These are phyloP conservation scores for Congeria kusceri DNA, from an alignment of 2,888 invertebrate species.

Conservation along the genomic window DNA sequence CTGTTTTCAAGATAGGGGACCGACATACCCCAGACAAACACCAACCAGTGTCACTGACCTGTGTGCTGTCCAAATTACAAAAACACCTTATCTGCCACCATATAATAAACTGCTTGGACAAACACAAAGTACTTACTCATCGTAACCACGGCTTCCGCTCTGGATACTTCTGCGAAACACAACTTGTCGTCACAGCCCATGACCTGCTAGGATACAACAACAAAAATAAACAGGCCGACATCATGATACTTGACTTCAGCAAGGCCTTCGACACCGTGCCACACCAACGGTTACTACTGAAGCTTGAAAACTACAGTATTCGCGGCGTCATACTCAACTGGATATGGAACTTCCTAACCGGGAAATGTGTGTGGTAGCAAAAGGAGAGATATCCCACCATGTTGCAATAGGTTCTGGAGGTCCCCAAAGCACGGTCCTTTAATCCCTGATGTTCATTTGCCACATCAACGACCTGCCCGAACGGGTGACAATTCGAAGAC, in stretches of 20 bases:
- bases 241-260: constrained; percentile 17
- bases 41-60: constrained; percentile 17
- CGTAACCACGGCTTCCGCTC: constrained; percentile 27
- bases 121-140: constrained; percentile 16
- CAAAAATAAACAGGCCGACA: constrained; percentile 3
- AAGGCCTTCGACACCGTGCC: constrained; percentile 13
- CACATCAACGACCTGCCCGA: constrained; percentile 10
- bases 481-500: neutral
- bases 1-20: constrained; percentile 19
- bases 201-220: constrained; percentile 17
- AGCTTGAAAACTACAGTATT: constrained; percentile 9
- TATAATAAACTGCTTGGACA: constrained; percentile 5
- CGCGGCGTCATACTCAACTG: neutral
- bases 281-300: constrained; percentile 14
- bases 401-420: constrained; percentile 10
- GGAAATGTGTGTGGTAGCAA: constrained; percentile 16
- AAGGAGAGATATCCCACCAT: constrained; percentile 9
- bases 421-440: constrained; percentile 13
- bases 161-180: constrained; percentile 30
- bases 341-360: constrained; percentile 5
- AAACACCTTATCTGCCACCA: constrained; percentile 26
- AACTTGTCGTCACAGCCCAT: constrained; percentile 24
- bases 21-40: neutral
- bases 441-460: constrained; percentile 12
- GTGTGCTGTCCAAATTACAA: constrained; percentile 15